These are phyloP conservation scores for Chrysaora quinquecirrha DNA, from an alignment of 30 jellyfish, hydroid and myxozoan genomes.

Conservation along the genomic window DNA sequence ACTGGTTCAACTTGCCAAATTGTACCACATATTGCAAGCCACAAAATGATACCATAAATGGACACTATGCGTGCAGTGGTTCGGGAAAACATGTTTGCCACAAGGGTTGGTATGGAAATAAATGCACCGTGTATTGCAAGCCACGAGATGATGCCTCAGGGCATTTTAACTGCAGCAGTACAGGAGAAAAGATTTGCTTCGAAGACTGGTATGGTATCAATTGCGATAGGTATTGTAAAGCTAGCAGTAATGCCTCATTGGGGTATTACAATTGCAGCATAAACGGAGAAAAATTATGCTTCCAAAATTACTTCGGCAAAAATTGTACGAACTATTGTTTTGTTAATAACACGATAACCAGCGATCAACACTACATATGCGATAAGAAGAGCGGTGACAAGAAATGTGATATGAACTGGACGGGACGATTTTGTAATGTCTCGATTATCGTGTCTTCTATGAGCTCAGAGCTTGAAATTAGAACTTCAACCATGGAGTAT, in stretches of 20 bases:
- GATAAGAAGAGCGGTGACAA: slow-evolving; percentile 56
- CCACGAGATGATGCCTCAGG: slow-evolving; percentile 52
- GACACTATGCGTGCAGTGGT: slow-evolving; percentile 40
- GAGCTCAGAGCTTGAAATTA: not conserved
- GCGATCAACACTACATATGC: slow-evolving; percentile 21
- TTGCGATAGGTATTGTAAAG: slow-evolving; percentile 44
- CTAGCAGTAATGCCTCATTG: not conserved
- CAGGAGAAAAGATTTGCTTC: slow-evolving; percentile 60
- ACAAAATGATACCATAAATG: slow-evolving; percentile 24
- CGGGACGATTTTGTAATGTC: slow-evolving; percentile 48
- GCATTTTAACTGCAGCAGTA: slow-evolving; percentile 50
- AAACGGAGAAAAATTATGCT: slow-evolving; percentile 35
- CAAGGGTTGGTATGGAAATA: slow-evolving; percentile 57
- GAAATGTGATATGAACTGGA: slow-evolving; percentile 33
- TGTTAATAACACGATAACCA: not conserved
- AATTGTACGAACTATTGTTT: slow-evolving; percentile 56
- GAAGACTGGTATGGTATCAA: slow-evolving; percentile 50
- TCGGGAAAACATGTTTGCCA: slow-evolving; percentile 41
- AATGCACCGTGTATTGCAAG: slow-evolving; percentile 49
- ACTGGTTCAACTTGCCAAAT: slow-evolving; percentile 43
- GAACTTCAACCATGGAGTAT: no score
- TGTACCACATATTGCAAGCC: slow-evolving; percentile 58
- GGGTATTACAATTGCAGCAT: slow-evolving; percentile 32
- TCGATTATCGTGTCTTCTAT: not conserved
- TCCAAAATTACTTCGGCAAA: slow-evolving; percentile 32